Evolutionary conservation across 2,113 vertebrate genomes (phyloP), one percentile per base, ranked within the genome.

Genomic region (Porphyrio hochstetteri): DNA sequence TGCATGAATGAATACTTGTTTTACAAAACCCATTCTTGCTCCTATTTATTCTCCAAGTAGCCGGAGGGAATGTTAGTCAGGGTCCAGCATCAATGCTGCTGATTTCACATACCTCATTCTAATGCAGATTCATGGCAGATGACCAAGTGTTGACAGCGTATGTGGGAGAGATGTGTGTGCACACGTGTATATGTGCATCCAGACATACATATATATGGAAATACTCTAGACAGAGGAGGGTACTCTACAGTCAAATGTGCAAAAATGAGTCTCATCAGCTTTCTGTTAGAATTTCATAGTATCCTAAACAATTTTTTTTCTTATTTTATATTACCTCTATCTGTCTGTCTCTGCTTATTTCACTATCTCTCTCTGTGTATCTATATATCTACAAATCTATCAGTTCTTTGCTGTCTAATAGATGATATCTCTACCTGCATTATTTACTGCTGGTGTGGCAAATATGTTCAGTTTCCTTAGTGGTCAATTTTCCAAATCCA

Each of bases 1-100:
- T 97, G 65, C 86, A 84, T 88, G 68, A 92, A 71, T 79, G 57
- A 93, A 82, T 92, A 71, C 38, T 92, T 88, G 68, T 69, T 86
- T 96, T 83, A 60, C 63, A 92, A 94, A 93, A 64, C 36, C 20
- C 69, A 24, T 86, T 91, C 80, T 78, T 60, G 24, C 57, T 93
- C 48, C 35, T 75, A 2, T 82, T 95, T 92, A 78, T 83, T 90
- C 60, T 92, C 38, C 23, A 69, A 64, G 60, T 91, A 79, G 42
- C 80, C 3, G 0, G 76, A 82, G 72, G 77, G 76, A 93, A 88
- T 79, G 65, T 71, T 76, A 90, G 76, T 48, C 88, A 60, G 88
- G 27, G 57, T 44, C 86, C 76, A 81, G 35, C 19, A 84, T 75
- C 44, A 90, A 65, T 15, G 10, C n/a, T 75, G 42, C 52, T 77